Base-by-base conservation (phyloP, 2,888 invertebrate genomes). In the Plemyria rubiginata region DNA sequence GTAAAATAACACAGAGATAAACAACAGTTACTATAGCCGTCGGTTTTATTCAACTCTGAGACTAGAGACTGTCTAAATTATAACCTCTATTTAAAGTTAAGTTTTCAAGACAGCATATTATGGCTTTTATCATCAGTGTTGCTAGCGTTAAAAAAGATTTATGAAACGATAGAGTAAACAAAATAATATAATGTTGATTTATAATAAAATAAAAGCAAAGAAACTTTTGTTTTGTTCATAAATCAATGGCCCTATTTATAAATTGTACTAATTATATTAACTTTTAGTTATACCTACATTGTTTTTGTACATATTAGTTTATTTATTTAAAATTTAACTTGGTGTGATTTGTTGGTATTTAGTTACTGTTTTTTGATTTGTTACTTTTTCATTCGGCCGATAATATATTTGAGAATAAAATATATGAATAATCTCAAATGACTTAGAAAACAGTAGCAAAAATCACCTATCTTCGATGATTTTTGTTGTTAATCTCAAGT, bases 251-350 rank as follows among this genome's bases (percentile, higher is more conserved):
- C 32, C 32, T 62, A 55, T 67, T 67, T 67, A 64, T 65, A 63
- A 53, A 48, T 48, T 43, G 45, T 49, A 15, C 52, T 60, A 66
- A 55, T 62, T 68, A 62, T 65, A 67, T 62, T 64, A 70, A 71
- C 64, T 62, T 65, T 67, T 71, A 66, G 67, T 67, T 71, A 66
- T 68, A 63, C 54, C 22, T 22, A 22, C 22, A 54, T 65, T 70
- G 63, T 70, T 70, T 71, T 68, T 72, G 65, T 72, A 68, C 54
- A 72, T 70, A 68, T 68, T 59, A 70, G 60, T 65, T 67, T 68
- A 67, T 71, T 70, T 71, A 68, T 71, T 70, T 28, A 46, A 66
- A 60, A 65, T 61, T 56, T 53, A 59, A 41, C 53, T 60, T 62
- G 60, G 60, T 54, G 60, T 38, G 49, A 56, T 60, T 22, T 36